Base-by-base conservation (phyloP, 2,797 vertebrate species). In the Pitangus sulphuratus region DNA sequence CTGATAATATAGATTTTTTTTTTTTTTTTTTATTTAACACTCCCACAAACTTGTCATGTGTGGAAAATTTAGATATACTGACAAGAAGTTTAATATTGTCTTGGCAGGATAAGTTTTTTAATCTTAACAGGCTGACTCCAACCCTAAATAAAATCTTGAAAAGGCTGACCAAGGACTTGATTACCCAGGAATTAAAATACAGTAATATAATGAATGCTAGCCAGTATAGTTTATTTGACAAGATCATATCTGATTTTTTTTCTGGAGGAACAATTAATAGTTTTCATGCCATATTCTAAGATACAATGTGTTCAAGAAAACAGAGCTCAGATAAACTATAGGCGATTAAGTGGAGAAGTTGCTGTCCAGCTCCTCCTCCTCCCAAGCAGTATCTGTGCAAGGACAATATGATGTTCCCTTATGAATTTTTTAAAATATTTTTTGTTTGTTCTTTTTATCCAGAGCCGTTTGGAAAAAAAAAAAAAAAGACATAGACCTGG, bases 111-210 rank as follows among this genome's bases (percentile, higher is more conserved):
- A 62, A 78, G 35, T 40, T 78, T 30, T 30, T 76, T 93, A 47
- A 33, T 50, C 28, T 77, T 75, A 82, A 76, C 17, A 61, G 31
- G 25, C 35, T 80, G 26, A 76, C 31, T 76, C 31, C 17, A 57
- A 12, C 50, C 31, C 54, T 40, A 51, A 87, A 70, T 86, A 85
- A 61, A 54, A 84, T 93, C 93, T 75, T 12, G 1, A 71, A 75
- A 71, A 72, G 66, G 35, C 58, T 91, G 89, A 83, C 64, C 39
- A 24, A 82, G 66, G 39, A 58, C 42, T 84, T 83, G 71, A 93
- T 87, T 93, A 93, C 66, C 17, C 53, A 64, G 68, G 40, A 91
- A 74, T 77, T 91, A 89, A 79, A 92, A 47, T 20, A 83, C 25
- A 39, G 47, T 48, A 70, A 28, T 62, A 9, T 74, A 70, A 90